Conservation (phyloP, 2,113 vertebrate species). For the Toxostoma redivivum region DNA sequence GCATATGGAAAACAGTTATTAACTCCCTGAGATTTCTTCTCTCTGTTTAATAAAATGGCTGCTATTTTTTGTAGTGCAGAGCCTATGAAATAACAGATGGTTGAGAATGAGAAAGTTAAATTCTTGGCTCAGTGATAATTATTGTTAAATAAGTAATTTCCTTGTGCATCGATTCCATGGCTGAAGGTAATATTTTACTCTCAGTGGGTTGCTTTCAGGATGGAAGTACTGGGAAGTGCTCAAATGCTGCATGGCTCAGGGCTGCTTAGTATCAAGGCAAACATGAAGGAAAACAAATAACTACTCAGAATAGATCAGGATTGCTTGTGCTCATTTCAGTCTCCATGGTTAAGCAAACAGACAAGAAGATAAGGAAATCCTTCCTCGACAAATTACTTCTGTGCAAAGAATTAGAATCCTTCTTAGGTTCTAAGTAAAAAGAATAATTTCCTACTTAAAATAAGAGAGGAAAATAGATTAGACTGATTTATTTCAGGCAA, state of each 20-base stretch:
- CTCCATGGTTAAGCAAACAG: neutral
- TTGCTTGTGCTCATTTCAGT: neutral
- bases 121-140: neutral
- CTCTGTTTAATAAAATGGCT: neutral
- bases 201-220: neutral
- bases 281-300: neutral
- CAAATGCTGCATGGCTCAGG: neutral
- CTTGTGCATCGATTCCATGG: neutral
- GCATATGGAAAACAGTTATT: neutral
- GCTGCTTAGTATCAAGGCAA: neutral
- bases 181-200: neutral
- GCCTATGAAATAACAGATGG: neutral
- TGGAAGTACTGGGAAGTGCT: neutral
- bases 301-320: neutral
- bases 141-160: neutral
- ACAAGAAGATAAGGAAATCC: neutral
- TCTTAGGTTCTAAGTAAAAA: neutral
- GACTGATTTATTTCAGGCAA: conserved; percentile 13
- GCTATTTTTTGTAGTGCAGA: neutral
- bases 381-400: neutral
- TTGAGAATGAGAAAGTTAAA: neutral
- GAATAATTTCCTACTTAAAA: neutral
- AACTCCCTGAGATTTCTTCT: neutral
- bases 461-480: conserved; percentile 1
- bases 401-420: neutral